Base-by-base conservation (phyloP, 1,140 invertebrate species). In the Drosophila tristis region DNA sequence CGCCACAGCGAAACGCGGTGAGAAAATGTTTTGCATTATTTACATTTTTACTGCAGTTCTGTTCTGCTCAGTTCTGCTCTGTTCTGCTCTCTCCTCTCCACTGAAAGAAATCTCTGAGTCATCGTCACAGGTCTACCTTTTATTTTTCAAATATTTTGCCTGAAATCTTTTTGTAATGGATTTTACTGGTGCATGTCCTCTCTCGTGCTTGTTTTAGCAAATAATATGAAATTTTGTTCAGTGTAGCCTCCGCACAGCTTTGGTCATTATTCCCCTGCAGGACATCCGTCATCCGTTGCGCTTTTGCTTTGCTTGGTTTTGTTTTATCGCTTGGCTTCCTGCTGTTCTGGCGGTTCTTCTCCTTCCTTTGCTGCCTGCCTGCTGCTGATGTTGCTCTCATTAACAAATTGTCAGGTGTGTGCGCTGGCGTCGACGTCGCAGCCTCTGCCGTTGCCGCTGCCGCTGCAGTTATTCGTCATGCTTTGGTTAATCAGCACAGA, bases 1-100 rank as follows among this genome's bases (percentile, higher is more conserved):
- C 82, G 61, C 55, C 74, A 39, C 74, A 87, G 78, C 74, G 82
- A 77, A 87, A 71, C 82, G 82, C 73, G 79, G 84, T 89, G 84
- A 89, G 84, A 89, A 89, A 89, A 89, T 89, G 84, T 84, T 89
- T 89, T 89, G 84, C 84, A 89, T 89, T 89, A 89, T 80, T 90
- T 87, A 84, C 79, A 84, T 86, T 82, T 86, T 78, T 80, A 62
- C 68, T 80, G 48, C 63, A 70, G 56, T 65, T 62, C 20, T 55
- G 60, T 74, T 61, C 65, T 50, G 57, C 48, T 61, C 79, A 65
- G 63, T 44, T 47, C 42, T 50, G 57, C 48, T 61, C 79, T 68
- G 63, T 44, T 47, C 42, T 45, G 70, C 57, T 61, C 42, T 42
- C 29, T 56, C 29, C 35, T 13, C 35, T 13, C 3, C 35, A 39